Evolutionary conservation across 1,140 invertebrate species (phyloP), one percentile per base, ranked within the genome.

Genomic region (Saccostrea echinata): DNA sequence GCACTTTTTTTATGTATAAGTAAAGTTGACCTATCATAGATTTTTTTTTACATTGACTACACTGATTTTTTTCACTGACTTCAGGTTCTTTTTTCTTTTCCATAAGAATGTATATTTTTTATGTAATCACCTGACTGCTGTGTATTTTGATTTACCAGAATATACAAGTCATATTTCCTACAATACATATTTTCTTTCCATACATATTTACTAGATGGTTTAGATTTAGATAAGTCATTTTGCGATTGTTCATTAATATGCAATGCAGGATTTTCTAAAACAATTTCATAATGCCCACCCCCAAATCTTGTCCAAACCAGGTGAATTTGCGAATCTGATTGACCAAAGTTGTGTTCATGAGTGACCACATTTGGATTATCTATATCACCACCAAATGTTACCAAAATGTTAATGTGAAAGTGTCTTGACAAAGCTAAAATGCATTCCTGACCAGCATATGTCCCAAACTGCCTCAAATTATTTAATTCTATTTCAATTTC

Each of bases 371-470:
- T 6, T 3, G n/a, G 16, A 33, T 81, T 27, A n/a, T 27, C 3
- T n/a, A 52, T 4, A 53, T 80, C 80, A 43, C 76, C 76, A 0
- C 85, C 76, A 82, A 55, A 55, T 35, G 76, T 86, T 12, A 86
- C 85, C 51, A 81, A 52, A 21, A 86, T 80, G 24, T 82, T 82
- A 13, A 86, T 53, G 18, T 57, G 27, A 12, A 86, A 30, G 0
- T 51, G 71, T 27, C 24, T 24, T 6, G 68, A 18, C 53, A 86
- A 81, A 21, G 85, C 85, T 21, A 81, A 21, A 30, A 86, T 57
- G n/a, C 71, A 86, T 27, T 86, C 85, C 80, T 86, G 85, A 6
- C 85, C 76, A 61, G 85, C 76, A 82, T 86, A 86, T 3, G 80
- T 55, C 0, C 53, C 53, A 30, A 55, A 9, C 30, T 86, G 76